Base-by-base conservation (phyloP, 2,113 vertebrate genomes). In the Shinisaurus crocodilurus region DNA sequence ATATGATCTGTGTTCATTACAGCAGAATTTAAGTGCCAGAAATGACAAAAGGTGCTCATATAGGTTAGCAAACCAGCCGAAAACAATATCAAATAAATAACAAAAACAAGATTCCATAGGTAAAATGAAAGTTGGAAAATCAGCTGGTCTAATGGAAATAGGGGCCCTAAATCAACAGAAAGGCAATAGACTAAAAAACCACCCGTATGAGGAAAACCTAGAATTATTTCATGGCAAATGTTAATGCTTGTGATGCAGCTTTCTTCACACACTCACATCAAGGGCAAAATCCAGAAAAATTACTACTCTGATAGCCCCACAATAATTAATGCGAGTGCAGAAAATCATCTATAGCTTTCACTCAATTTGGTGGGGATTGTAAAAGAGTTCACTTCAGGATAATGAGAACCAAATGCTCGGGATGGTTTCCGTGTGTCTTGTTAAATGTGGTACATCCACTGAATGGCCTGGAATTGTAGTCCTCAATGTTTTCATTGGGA, bases 11-110 rank as follows among this genome's bases (percentile, higher is more conserved):
- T 83, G 67, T 48, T 91, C 37, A 48, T 87, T 81, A 54, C 12
- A 84, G 74, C 67, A 10, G 20, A 92, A 91, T 89, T 32, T 89
- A 90, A 63, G 48, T 77, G 37, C 81, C n/a, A 93, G 89, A 93
- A 92, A 87, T 29, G 20, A 87, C 85, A 90, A 77, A 89, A 88
- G 13, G 40, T 89, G 63, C 34, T 93, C 80, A 91, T 48, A 23
- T 86, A 54, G 29, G 23, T 92, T 87, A 93, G 82, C 32, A 89
- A 85, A 90, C 27, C 63, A 72, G 81, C 60, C 7, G 90, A 91
- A 93, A 93, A 23, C 43, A 45, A n/a, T 87, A 57, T 45, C 29
- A 91, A 57, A 54, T 87, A 88, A 43, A 90, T 86, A 20, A 75
- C 82, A 48, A 86, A 40, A 80, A 85, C 25, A 76, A 1, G 16